Percentiles rank a stretch among this genome's conserved stretches.
Conservation (phyloP, 2,888 invertebrate genomes). For the Pachydiplax longipennis region DNA sequence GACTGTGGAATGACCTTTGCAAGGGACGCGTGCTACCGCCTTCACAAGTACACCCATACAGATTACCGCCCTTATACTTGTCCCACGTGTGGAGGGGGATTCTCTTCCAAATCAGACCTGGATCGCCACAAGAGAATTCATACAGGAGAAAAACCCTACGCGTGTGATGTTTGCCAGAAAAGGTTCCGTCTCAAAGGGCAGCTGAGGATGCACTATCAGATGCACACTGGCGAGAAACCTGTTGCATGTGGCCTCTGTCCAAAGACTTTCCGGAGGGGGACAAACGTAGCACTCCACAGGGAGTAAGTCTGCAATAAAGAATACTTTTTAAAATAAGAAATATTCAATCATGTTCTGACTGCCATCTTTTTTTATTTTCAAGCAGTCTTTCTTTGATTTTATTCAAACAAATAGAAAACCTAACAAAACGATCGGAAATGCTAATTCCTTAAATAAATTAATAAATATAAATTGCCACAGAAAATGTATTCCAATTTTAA, state of each 20-base stretch:
- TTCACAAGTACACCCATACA: not conserved
- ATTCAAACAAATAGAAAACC: not conserved
- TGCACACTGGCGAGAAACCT: not conserved
- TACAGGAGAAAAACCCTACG: slow-evolving; percentile 6
- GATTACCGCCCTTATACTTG: not conserved
- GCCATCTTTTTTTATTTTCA: not conserved
- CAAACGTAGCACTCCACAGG: not conserved
- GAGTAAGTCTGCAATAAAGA: not conserved
- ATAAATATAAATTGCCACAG: no score
- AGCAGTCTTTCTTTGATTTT: not conserved
- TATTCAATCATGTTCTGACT: not conserved
- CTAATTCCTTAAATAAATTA: no score
- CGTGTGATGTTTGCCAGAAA: not conserved
- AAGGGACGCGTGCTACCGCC: not conserved
- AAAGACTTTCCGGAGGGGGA: not conserved
- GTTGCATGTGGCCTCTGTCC: slow-evolving; percentile 15
- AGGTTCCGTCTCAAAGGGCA: not conserved
- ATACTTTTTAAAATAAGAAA: not conserved
- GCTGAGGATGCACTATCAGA: not conserved
- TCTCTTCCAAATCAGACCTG: not conserved
- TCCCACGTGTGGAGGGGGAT: not conserved
- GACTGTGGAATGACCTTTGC: slow-evolving; percentile 13
- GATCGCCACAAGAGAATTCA: not conserved
- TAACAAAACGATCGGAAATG: no score
- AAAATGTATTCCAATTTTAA: no score